Percentiles rank a stretch among this genome's conserved stretches.
Conservation (phyloP, 2,797 vertebrate species). For the Enteromius radiatus region DNA sequence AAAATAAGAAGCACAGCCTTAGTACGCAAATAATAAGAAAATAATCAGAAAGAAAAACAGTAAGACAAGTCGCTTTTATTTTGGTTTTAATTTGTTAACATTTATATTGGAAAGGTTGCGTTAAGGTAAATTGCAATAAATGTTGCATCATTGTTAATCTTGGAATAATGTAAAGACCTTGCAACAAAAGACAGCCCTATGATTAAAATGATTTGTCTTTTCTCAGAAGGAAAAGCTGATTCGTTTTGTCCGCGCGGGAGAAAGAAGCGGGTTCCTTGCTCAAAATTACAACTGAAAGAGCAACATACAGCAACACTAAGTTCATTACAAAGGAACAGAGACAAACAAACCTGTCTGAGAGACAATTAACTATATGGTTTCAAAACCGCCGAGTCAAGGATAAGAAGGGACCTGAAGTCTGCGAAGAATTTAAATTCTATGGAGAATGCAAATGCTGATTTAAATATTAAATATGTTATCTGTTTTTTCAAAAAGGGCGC, state of each 20-base stretch:
- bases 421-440: conserved; percentile 51
- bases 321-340: conserved; percentile 99
- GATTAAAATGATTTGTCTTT: conserved; percentile 19
- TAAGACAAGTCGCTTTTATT: not conserved
- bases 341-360: conserved; percentile 84
- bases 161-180: not conserved
- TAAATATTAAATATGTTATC: too few relatives aligned
- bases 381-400: conserved; percentile 87
- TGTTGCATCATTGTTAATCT: not conserved
- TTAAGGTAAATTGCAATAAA: not conserved
- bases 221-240: conserved; percentile 79
- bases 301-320: conserved; percentile 91
- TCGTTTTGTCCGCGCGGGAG: conserved; percentile 78
- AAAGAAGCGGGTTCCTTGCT: conserved; percentile 86
- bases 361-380: conserved; percentile 92
- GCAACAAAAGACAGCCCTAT: not conserved
- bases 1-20: not conserved
- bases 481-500: too few relatives aligned
- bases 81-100: not conserved
- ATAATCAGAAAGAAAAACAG: too few relatives aligned
- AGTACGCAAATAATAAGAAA: too few relatives aligned
- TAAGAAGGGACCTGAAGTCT: conserved; percentile 75
- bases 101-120: too few relatives aligned
- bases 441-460: conserved; percentile 26
- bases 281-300: conserved; percentile 88